Conservation (phyloP, 2,113 vertebrate genomes). For the Anser cygnoides region DNA sequence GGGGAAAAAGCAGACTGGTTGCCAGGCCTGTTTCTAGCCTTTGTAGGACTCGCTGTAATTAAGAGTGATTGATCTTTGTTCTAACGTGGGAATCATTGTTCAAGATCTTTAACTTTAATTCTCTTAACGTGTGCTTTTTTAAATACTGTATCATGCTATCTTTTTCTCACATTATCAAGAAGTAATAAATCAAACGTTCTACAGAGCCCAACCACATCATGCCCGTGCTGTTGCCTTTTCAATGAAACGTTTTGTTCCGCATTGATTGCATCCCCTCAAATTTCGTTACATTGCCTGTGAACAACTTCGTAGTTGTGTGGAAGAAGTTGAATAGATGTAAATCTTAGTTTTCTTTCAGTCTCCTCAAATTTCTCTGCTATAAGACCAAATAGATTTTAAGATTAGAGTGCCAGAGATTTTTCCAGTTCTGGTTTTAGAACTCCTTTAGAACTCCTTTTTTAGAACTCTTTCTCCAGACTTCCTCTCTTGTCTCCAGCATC, state of each 20-base stretch:
- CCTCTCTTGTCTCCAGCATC: too few relatives aligned
- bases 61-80: background rate
- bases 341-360: background rate
- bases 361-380: background rate
- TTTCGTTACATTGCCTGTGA: background rate
- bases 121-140: background rate
- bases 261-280: background rate
- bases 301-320: rapidly evolving
- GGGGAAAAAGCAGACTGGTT: background rate
- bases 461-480: too few relatives aligned
- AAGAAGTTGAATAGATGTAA: background rate
- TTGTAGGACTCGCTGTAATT: background rate
- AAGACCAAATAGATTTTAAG: background rate
- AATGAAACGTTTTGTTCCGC: background rate
- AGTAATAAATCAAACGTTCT: background rate
- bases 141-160: background rate
- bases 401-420: background rate
- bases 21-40: background rate
- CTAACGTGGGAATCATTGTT: background rate
- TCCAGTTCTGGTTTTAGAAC: background rate
- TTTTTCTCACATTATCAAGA: background rate
- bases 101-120: background rate
- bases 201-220: background rate
- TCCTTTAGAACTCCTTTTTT: too few relatives aligned
- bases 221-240: background rate